Evolutionary conservation across 2,888 invertebrate genomes (phyloP), one percentile per base, ranked within the genome.

Genomic region (Rosalia funebris): DNA sequence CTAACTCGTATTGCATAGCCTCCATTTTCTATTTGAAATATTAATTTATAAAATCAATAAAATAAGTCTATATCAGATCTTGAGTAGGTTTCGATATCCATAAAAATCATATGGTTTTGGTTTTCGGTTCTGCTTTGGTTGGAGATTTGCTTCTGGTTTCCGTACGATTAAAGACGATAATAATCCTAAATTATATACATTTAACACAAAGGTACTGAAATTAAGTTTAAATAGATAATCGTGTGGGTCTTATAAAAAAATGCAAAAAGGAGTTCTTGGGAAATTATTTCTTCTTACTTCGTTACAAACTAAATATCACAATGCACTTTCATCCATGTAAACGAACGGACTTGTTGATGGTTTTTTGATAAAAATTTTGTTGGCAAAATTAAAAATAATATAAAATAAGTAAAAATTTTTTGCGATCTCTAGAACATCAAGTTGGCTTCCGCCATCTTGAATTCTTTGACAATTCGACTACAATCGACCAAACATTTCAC

Each of bases 1-100:
- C 91, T 84, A 92, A 88, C 86, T 96, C 96, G 84, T 96, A 96
- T 83, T 95, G 95, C 85, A 93, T 91, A 81, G 93, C 92, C 83
- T 95, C 95, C 95, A 95, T 95, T 60, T 31, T 50, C 10, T n/a
- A 3, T n/a, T 11, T 19, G 10, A 17, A 39, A 37, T 25, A 15
- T 50, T 39, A 50, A 39, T 14, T 7, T 25, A 39, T 50, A 15
- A 25, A 50, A 50, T 39, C 50, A 39, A 50, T 25, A 39, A 11
- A 39, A 16, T 9, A 50, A 19, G 39, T 20, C 3, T 39, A 25
- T 37, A 14, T 39, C 50, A 50, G 50, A 39, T 50, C 50, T 39
- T 20, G 10, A 4, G 12, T 14, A 20, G 32, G 36, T 15, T 10
- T 34, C 14, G 16, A 10, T 20, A 16, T 50, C 20, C 10, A 15